phyloP scores from a whole-genome alignment of 2,888 invertebrate genomes.

The Phragmatobia fuliginosa region DNA sequence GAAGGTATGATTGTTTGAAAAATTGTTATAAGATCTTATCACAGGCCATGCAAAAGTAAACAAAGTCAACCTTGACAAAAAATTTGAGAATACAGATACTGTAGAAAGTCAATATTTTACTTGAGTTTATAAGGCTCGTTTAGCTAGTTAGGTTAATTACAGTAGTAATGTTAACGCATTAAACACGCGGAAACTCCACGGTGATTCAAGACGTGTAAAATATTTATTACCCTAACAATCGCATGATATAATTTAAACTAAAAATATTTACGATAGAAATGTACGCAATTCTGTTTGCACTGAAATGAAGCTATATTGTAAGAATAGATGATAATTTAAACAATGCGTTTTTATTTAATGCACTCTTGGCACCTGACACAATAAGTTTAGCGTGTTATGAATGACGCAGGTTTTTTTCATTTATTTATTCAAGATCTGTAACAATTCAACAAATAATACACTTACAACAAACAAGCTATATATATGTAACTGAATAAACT shows the following conservation, averaged over 20 bases:
- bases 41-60: conserved; percentile 13
- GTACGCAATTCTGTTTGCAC: not conserved
- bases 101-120: conserved; percentile 35
- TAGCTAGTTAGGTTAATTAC: conserved; percentile 12
- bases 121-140: conserved; percentile 29
- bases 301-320: not conserved
- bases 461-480: too few species aligned
- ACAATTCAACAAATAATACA: too few species aligned
- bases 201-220: conserved; percentile 13
- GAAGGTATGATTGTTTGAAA: not conserved
- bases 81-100: conserved; percentile 21
- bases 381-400: not conserved
- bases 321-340: not conserved
- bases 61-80: conserved; percentile 32
- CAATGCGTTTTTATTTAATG: not conserved
- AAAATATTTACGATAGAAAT: conserved; percentile 5
- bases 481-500: not conserved
- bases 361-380: not conserved
- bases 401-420: not conserved
- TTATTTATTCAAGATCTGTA: not conserved
- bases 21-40: conserved; percentile 3
- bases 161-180: conserved; percentile 11
- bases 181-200: not conserved
- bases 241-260: not conserved
- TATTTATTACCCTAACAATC: conserved; percentile 4